Evolutionary conservation across 2,797 vertebrate species (phyloP), one percentile per base, ranked within the genome.

Genomic region (Gambusia yucatana): DNA sequence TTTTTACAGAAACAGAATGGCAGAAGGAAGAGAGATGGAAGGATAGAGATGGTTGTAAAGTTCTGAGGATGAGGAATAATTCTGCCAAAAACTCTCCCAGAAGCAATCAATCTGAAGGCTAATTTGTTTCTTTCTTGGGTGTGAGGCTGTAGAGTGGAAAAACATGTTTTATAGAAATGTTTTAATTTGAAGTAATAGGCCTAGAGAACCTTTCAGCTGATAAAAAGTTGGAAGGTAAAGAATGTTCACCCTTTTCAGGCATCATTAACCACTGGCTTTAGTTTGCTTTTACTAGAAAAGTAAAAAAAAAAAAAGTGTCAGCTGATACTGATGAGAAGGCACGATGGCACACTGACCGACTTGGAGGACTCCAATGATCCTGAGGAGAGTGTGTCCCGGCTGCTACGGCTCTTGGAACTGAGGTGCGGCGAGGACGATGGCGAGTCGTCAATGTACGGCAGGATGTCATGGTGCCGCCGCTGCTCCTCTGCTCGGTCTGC

Each of bases 371-470:
- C 98, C 84, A 97, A 69, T 0, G 97, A 97, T 36, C 97, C 98
- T 0, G 96, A 97, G 59, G 97, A 97, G 33, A 97, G 94, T 0
- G 96, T 96, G 69, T 99, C 98, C 10, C 97, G 95, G 89, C 97
- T 96, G 92, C 96, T 97, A 74, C 97, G 97, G 88, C 96, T 97
- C 94, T 98, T 98, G 91, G 97, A 97, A 94, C 97, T 96, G 82
- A 99, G 97, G 79, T 98, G 98, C 0, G 98, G 98, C 0, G 98
- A 99, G 57, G 98, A 99, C 0, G 98, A 98, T 0, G 98, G 98
- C 0, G 98, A 99, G 91, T 99, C 98, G 0, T 99, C 98, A 3
- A 99, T 97, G 92, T 97, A 99, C 20, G 98, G 98, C 93, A 99
- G 96, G 86, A 97, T 96, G 55, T 99, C 98, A 79, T 98, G 98